These are phyloP conservation scores for Hormaphis cornu DNA, from an alignment of 1,140 invertebrate species.

Conservation along the genomic window DNA sequence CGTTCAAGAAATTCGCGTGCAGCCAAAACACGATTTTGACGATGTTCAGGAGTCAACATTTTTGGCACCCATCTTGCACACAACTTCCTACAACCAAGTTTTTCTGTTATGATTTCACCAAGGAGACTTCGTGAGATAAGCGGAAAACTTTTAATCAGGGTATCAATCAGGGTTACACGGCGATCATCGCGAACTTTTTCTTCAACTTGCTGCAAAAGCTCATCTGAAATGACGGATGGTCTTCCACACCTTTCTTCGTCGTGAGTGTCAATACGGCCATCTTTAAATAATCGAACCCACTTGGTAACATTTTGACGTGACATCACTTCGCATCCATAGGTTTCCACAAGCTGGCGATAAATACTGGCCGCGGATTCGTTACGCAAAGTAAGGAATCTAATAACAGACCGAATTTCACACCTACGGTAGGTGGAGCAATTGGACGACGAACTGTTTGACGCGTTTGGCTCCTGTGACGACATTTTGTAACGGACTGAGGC, in stretches of 20 bases:
- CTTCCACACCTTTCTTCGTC: not conserved
- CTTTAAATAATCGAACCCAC: not conserved
- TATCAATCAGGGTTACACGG: not conserved
- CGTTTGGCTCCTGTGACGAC: not conserved
- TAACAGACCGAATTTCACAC: not conserved
- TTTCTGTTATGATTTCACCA: not conserved
- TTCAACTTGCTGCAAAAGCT: not conserved
- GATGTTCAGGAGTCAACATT: constrained; percentile 22
- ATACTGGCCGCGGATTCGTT: not conserved
- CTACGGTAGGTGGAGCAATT: not conserved
- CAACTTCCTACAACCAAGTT: constrained; percentile 35
- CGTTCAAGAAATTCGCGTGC: not conserved
- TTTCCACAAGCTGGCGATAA: not conserved
- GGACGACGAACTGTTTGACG: not conserved
- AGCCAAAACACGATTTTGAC: not conserved
- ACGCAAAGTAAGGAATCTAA: not conserved
- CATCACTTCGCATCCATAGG: constrained; percentile 8
- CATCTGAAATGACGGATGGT: constrained; percentile 1
- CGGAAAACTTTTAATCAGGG: not conserved
- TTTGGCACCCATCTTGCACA: constrained; percentile 38
- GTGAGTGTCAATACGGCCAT: not conserved
- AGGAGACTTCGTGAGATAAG: not conserved
- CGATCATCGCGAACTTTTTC: not conserved
- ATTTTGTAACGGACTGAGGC: not conserved
- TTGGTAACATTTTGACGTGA: not conserved